Conservation (phyloP, 2,113 vertebrate species). For the Pelodiscus sinensis region DNA sequence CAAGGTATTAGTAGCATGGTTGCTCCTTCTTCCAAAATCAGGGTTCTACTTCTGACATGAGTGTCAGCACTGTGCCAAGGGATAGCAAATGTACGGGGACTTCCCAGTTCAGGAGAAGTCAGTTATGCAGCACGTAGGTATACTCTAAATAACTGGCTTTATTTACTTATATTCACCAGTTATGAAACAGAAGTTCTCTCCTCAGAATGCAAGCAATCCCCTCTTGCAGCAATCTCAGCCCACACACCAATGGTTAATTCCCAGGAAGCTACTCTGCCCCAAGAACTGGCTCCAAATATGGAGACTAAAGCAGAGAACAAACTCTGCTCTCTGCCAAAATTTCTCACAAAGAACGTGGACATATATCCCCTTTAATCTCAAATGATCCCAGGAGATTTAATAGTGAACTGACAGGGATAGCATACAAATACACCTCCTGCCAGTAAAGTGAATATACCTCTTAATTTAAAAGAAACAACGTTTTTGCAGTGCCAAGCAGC, state of each 20-base stretch:
- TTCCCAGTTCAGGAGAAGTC: not conserved
- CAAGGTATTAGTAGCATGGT: accelerated
- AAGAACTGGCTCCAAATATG: too few species aligned
- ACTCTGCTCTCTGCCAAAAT: too few species aligned
- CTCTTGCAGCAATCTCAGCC: not conserved
- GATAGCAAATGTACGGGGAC: accelerated
- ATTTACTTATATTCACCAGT: not conserved
- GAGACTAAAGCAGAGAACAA: too few species aligned
- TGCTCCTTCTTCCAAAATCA: not conserved
- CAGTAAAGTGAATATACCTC: not conserved
- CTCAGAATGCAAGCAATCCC: not conserved
- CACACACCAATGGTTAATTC: not conserved
- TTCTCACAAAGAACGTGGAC: too few species aligned
- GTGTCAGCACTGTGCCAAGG: not conserved
- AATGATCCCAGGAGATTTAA: not conserved
- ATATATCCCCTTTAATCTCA: not conserved
- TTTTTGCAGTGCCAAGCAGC: not conserved
- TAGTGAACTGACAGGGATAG: not conserved
- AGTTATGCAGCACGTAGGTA: not conserved
- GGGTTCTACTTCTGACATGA: not conserved
- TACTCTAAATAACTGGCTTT: not conserved
- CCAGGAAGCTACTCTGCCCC: not conserved
- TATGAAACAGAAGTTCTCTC: not conserved
- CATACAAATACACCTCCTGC: not conserved
- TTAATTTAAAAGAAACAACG: not conserved